phyloP scores from a whole-genome alignment of 2,888 invertebrate genomes.

The Brachyopa scutellaris region DNA sequence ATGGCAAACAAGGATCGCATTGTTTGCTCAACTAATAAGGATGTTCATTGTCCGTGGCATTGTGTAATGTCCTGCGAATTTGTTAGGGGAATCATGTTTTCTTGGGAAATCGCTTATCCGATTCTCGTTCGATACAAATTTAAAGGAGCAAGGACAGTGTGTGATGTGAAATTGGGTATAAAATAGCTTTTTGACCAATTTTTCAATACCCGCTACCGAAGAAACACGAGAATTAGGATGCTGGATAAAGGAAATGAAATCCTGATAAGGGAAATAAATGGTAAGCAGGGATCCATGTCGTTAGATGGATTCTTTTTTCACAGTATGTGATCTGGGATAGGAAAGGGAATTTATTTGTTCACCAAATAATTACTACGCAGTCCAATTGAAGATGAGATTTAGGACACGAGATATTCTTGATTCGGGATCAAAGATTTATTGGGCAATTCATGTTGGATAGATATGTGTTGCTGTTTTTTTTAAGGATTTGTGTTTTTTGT shows the following conservation, averaged over 20 bases:
- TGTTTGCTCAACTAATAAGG: constrained; percentile 37
- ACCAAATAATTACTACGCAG: constrained; percentile 41
- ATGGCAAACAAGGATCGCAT: constrained; percentile 21
- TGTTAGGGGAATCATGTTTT: constrained; percentile 30
- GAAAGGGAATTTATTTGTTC: constrained; percentile 13
- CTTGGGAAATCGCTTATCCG: constrained; percentile 47
- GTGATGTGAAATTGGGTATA: constrained; percentile 64
- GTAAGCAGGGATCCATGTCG: neutral
- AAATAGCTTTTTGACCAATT: constrained; percentile 49
- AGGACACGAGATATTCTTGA: constrained; percentile 59
- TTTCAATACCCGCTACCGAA: constrained; percentile 19
- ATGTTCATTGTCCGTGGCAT: constrained; percentile 41
- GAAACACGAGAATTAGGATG: neutral
- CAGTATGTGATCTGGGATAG: constrained; percentile 28
- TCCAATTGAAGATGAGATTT: constrained; percentile 44
- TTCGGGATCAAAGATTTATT: constrained; percentile 70
- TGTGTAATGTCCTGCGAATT: constrained; percentile 56
- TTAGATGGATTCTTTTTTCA: constrained; percentile 20
- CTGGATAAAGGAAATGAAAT: constrained; percentile 19
- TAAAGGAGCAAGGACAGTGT: constrained; percentile 2
- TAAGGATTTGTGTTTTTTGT: no score
- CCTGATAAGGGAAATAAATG: constrained; percentile 41
- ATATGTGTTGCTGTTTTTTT: constrained; percentile 22
- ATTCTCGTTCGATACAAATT: constrained; percentile 25
- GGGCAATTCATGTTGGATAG: constrained; percentile 43